Evolutionary conservation across 2,888 invertebrate genomes (phyloP), one percentile per base, ranked within the genome.

Genomic region (Meandrusa payeni): DNA sequence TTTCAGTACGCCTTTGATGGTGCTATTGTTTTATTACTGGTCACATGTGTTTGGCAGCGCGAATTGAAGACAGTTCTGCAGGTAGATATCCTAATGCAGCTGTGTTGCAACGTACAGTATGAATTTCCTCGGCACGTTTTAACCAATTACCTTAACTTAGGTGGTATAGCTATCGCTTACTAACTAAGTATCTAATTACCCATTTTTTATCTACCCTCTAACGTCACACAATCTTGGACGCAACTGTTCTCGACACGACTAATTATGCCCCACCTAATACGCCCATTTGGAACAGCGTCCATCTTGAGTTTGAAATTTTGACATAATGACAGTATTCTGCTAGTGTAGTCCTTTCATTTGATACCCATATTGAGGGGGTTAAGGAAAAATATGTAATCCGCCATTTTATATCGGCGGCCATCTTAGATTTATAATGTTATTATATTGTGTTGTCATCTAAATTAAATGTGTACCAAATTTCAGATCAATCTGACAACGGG

Each of bases 31-130:
- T 31, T 31, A 31, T 31, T 31, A 31, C 31, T 31, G 10, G 37
- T 53, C 11, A 54, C 36, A 45, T 52, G 47, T 26, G 34, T 39
- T 34, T 51, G 26, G 26, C 55, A 52, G 22, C 51, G 48, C 6
- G 26, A 37, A 40, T 27, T 27, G 27, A 27, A 27, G 27, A 27
- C 27, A 27, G 27, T 27, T 27, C 27, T 27, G 27, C 27, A 27
- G 27, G 27, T 11, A 27, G 27, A 24, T 12, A 27, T 27, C 27
- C 27, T 27, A 27, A 12, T 27, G 27, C 27, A 27, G 27, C 27
- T 27, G 27, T 32, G 41, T 47, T 19, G 29, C 41, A 41, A 19
- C 34, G 41, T 12, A 37, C 24, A 20, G 36, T 50, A 32, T 41
- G 39, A 34, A 50, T 31, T 40, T 38, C 28, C 38, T 28, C 28